Percentiles rank a stretch among this genome's conserved stretches.
These are phyloP conservation scores for Eudasyphora cyanicolor DNA, from an alignment of 2,888 invertebrate species.

Conservation along the genomic window DNA sequence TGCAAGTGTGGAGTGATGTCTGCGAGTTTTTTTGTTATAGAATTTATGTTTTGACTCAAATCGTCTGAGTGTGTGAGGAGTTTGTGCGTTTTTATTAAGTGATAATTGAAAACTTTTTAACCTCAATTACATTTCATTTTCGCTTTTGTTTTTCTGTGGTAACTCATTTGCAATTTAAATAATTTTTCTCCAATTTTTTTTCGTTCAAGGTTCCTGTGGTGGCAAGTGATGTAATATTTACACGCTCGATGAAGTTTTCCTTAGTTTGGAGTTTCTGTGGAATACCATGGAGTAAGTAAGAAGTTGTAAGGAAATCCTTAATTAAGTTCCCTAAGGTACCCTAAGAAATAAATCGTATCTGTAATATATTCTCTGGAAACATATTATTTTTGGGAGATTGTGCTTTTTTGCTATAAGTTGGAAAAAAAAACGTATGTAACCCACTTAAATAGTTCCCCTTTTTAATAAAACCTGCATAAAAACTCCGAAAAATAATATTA, in stretches of 20 bases:
- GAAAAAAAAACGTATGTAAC: too few species aligned
- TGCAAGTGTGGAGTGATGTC: background rate
- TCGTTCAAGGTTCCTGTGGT: background rate
- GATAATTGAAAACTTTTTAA: slow-evolving; percentile 49
- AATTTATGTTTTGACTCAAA: background rate
- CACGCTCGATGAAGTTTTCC: too few species aligned
- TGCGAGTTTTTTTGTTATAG: background rate
- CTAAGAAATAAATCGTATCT: too few species aligned
- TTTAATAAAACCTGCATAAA: too few species aligned
- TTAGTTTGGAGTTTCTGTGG: too few species aligned
- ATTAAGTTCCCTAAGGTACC: too few species aligned
- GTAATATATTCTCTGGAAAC: too few species aligned
- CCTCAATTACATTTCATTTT: slow-evolving; percentile 25
- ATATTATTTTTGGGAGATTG: too few species aligned
- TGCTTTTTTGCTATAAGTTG: too few species aligned
- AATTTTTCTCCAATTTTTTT: background rate
- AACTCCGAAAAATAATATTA: too few species aligned
- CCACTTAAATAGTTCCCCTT: too few species aligned
- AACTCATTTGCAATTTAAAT: slow-evolving; percentile 13
- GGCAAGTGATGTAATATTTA: background rate
- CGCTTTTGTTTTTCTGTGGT: background rate
- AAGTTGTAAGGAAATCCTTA: too few species aligned
- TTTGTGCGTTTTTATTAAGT: slow-evolving; percentile 32
- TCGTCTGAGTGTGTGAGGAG: slow-evolving; percentile 1
- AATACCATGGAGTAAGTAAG: background rate